These are phyloP conservation scores for Ellobius talpinus DNA, from an alignment of 2,113 vertebrate species.

Conservation along the genomic window DNA sequence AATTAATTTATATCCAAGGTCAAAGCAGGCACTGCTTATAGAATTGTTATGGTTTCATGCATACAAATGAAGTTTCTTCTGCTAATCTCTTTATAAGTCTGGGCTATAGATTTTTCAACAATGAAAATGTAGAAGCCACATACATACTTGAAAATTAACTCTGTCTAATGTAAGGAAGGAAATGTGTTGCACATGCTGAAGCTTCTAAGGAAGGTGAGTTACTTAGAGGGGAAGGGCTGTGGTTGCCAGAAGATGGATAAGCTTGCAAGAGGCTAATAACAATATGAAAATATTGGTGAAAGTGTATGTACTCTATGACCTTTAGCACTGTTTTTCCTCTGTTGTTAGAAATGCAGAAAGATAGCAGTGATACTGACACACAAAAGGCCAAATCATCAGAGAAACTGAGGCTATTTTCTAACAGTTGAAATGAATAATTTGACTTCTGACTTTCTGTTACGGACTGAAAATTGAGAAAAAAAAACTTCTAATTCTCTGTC, in stretches of 20 bases:
- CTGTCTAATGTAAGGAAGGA: not conserved
- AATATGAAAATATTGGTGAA: not conserved
- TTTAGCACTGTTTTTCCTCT: not conserved
- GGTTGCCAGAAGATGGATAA: not conserved
- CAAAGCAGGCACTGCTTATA: not conserved
- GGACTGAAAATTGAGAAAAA: not conserved
- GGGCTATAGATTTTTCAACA: not conserved
- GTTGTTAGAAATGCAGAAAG: not conserved
- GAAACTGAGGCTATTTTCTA: not conserved
- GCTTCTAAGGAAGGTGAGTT: not conserved
- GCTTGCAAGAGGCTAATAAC: not conserved
- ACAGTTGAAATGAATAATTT: not conserved
- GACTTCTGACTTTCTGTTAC: not conserved
- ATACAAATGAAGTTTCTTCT: not conserved
- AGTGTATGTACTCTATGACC: not conserved
- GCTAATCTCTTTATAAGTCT: not conserved
- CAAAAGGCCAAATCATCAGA: not conserved
- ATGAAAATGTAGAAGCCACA: too few species aligned
- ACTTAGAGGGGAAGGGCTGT: too few species aligned
- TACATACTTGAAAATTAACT: not conserved
- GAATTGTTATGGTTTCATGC: not conserved
- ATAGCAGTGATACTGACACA: not conserved
- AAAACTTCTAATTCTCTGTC: not conserved
- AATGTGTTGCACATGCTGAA: not conserved
- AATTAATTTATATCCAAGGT: not conserved